Evolutionary conservation across 2,888 invertebrate genomes (phyloP).

Genomic region (Eilema depressum): DNA sequence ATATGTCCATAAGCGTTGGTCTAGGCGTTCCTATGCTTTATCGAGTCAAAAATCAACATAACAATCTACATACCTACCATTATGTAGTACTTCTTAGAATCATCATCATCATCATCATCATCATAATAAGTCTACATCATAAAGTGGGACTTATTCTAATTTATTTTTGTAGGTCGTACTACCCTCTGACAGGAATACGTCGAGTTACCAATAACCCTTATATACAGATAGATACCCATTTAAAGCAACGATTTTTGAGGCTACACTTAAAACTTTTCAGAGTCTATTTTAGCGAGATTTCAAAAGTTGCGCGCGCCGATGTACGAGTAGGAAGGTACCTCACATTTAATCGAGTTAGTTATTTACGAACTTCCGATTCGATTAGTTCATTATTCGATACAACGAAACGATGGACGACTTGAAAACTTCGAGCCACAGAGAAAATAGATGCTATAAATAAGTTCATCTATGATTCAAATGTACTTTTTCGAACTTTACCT

Average conservation of each 20-base stretch:
- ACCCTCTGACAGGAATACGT: too few species aligned
- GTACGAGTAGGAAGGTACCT: neutral
- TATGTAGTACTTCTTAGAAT: too few species aligned
- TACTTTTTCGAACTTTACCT: neutral
- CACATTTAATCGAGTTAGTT: neutral
- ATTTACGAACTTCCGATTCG: neutral
- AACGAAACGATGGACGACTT: neutral
- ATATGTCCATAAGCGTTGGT: too few species aligned
- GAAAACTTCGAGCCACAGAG: neutral
- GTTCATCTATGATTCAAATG: neutral
- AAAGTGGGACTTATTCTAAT: too few species aligned
- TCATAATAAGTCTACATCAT: too few species aligned
- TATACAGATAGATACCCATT: too few species aligned
- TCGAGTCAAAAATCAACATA: too few species aligned
- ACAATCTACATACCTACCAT: too few species aligned
- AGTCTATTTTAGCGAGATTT: neutral
- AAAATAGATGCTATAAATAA: slow-evolving; percentile 4
- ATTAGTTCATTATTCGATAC: neutral
- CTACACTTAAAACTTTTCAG: neutral
- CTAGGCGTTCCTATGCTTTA: too few species aligned
- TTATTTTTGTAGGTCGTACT: too few species aligned
- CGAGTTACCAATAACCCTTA: too few species aligned
- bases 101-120: too few species aligned
- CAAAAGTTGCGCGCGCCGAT: neutral
- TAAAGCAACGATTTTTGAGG: neutral